Evolutionary conservation across 2,888 invertebrate genomes (phyloP), one percentile per base, ranked within the genome.

Genomic region (Melangyna quadrimaculata): DNA sequence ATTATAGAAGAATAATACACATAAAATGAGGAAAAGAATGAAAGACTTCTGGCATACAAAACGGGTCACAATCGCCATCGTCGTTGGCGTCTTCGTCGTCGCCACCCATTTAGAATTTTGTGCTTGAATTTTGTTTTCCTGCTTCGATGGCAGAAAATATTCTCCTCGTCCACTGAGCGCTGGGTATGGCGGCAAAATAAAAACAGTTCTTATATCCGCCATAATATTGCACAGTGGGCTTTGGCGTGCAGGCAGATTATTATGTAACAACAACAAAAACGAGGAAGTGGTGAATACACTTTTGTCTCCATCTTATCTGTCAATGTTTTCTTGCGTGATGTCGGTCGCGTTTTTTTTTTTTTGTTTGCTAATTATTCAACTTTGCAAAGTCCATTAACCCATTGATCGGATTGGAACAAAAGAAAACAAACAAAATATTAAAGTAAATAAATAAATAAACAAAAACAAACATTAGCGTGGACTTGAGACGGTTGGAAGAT

Each of bases 301-400:
- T 55, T 14, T 17, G 55, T 35, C 17, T 35, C 29, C 35, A 53
- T 37, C 40, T 83, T 83, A 83, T 83, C 82, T 83, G 78, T 69
- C 69, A 72, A 78, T 51, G 22, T 19, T 72, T 71, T 78, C 40
- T 55, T 67, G 61, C 63, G 48, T 48, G 22, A 24, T 29, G 45
- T 74, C 45, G 45, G 14, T 51, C 27, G 45, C 61, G 29, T n/a
- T 71, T 32, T 59, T 32, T 22, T 43, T 45, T 53, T 70, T 17
- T n/a, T 40, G 22, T 75, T 57, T 75, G 80, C 80, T 80, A 80
- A 80, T 77, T 79, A 84, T 84, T 84, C 67, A 84, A 77, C 84
- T 80, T 72, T 75, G 75, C 67, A 80, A n/a, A 84, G 84, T 80
- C 84, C 84, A 80, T 84, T 84, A 75, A 84, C 84, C 84, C 84